Evolutionary conservation across 2,888 invertebrate species (phyloP).

Genomic region (Xylocampa areola): DNA sequence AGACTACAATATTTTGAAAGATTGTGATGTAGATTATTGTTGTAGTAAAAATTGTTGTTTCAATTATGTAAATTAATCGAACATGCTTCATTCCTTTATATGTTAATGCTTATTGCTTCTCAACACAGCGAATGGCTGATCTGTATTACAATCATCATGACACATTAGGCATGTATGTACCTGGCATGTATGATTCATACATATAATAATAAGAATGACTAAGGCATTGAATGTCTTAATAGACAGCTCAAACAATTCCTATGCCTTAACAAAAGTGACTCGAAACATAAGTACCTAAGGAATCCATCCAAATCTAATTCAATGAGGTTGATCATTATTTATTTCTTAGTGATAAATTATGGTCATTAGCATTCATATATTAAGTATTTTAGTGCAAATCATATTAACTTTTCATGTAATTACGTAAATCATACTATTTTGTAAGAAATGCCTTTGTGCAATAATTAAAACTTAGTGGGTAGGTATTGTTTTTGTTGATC

Average conservation of each 20-base stretch:
- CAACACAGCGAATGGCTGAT: slow-evolving; percentile 34
- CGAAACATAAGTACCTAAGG: slow-evolving; percentile 49
- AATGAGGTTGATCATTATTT: slow-evolving; percentile 56
- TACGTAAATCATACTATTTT: slow-evolving; percentile 46
- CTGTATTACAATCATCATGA: slow-evolving; percentile 36
- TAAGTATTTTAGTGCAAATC: slow-evolving; percentile 59
- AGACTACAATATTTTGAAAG: slow-evolving; percentile 14
- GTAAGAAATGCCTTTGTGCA: slow-evolving; percentile 67
- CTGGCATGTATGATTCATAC: slow-evolving; percentile 57
- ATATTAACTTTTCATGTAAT: slow-evolving; percentile 43
- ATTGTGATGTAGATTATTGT: slow-evolving; percentile 12
- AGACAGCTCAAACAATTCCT: slow-evolving; percentile 48
- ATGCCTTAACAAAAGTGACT: slow-evolving; percentile 48
- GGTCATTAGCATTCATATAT: slow-evolving; percentile 46
- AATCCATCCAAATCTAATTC: slow-evolving; percentile 55
- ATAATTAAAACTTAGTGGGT: slow-evolving; percentile 59
- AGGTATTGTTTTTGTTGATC: slow-evolving; percentile 49
- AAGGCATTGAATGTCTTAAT: slow-evolving; percentile 49
- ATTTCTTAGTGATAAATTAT: slow-evolving; percentile 49
- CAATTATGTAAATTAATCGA: slow-evolving; percentile 12
- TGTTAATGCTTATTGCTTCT: slow-evolving; percentile 44
- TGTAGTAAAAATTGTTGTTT: slow-evolving; percentile 14
- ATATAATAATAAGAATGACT: slow-evolving; percentile 56
- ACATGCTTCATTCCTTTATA: slow-evolving; percentile 25
- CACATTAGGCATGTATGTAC: slow-evolving; percentile 46